Evolutionary conservation across 2,113 vertebrate species (phyloP), one percentile per base, ranked within the genome.

Genomic region (Dromas ardeola): DNA sequence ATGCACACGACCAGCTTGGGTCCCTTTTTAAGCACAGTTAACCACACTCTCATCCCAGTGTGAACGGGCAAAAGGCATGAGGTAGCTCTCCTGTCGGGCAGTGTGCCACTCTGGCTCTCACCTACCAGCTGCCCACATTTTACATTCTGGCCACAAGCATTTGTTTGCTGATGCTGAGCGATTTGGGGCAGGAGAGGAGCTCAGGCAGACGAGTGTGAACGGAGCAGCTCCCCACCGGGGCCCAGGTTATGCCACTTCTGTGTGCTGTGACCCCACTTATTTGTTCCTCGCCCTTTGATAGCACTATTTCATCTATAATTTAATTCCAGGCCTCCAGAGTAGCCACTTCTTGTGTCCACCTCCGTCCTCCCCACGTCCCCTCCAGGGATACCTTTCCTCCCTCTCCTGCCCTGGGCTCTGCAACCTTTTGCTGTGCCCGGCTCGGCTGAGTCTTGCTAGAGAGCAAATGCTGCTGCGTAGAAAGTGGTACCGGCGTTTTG

Each of bases 391-490:
- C 47, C 36, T 84, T 50, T 71, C 29, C 23, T 78, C 20, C 49
- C n/a, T 70, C 45, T 70, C 59, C 45, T 78, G 63, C 29, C 19
- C 34, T 13, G 43, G 25, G 12, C 34, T 47, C 36, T 4, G 11
- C 42, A 59, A n/a, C 15, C 62, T 76, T 73, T 36, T 42, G 10
- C 71, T 25, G 32, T 36, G 36, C 74, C 38, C 7, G 3, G 25
- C 53, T 80, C 0, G 0, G 21, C 90, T 59, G 61, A 45, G 40
- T 36, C 67, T 83, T 0, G 0, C 62, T 43, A 58, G 62, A 82
- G 62, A 73, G 93, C 71, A 77, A 88, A 45, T 30, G 25, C 27
- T 21, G 82, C 80, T 58, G 53, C 1, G 0, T 83, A 73, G 79
- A 79, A 90, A 84, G 45, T 17, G 20, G 34, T 58, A 32, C 11